These are phyloP conservation scores for Aleadryas rufinucha DNA, from an alignment of 2,113 vertebrate genomes.

Conservation along the genomic window DNA sequence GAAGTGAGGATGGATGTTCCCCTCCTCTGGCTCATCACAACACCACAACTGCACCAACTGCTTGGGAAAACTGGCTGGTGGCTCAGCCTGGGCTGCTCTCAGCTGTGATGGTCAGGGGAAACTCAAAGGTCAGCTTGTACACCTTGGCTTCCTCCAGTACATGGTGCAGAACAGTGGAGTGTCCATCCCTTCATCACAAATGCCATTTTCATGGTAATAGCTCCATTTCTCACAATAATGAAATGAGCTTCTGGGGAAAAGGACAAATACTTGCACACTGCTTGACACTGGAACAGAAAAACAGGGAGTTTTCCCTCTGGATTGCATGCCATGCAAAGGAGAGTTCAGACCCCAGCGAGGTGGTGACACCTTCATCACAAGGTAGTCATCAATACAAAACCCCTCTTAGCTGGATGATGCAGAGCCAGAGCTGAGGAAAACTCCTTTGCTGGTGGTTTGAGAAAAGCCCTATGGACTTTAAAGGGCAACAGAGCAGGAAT, in stretches of 20 bases:
- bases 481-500: not conserved
- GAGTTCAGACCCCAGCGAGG: not conserved
- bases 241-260: not conserved
- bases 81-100: not conserved
- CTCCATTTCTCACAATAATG: not conserved
- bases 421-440: not conserved
- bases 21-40: not conserved
- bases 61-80: not conserved
- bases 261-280: not conserved
- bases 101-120: not conserved
- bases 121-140: not conserved
- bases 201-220: not conserved
- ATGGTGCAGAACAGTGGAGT: not conserved
- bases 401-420: accelerated
- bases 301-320: not conserved
- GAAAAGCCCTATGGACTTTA: not conserved
- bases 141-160: not conserved
- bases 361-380: not conserved
- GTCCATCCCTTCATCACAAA: not conserved
- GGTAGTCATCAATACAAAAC: not conserved
- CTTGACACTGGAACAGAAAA: not conserved
- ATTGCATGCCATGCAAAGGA: not conserved
- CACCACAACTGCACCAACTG: not conserved
- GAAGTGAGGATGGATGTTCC: not conserved
- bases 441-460: not conserved